phyloP scores from a whole-genome alignment of 2,888 invertebrate genomes.

The Osedax frankpressi region DNA sequence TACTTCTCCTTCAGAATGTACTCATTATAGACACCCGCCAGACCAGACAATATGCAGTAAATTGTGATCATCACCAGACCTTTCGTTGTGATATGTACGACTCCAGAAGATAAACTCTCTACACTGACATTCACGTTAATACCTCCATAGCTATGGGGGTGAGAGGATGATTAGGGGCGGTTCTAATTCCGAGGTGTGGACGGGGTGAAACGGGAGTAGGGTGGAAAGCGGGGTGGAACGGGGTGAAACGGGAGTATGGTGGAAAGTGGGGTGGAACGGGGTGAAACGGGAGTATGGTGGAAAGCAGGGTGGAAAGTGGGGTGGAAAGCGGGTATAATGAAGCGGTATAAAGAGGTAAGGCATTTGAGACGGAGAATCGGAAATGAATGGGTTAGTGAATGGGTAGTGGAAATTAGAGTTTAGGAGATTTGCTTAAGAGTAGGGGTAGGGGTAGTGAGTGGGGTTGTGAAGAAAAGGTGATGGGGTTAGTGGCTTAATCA shows the following conservation, averaged over 20 bases:
- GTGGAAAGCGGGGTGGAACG: not conserved
- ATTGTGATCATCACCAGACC: conserved; percentile 39
- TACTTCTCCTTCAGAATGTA: conserved; percentile 39
- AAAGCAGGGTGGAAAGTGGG: not conserved
- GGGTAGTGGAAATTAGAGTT: not conserved
- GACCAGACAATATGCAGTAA: conserved; percentile 40
- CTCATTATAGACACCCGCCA: conserved; percentile 44
- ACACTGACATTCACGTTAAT: conserved; percentile 27
- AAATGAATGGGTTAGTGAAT: no score
- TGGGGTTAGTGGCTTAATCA: no score
- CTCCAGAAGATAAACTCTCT: conserved; percentile 23
- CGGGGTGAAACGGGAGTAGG: not conserved
- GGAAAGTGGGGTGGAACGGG: not conserved
- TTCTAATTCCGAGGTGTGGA: not conserved
- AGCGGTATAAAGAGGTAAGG: no score
- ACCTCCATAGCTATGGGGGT: conserved; percentile 35
- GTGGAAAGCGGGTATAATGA: not conserved
- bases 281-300: not conserved
- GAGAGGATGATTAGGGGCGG: not conserved
- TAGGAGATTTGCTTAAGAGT: no score
- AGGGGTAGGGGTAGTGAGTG: not conserved
- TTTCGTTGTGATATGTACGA: conserved; percentile 37
- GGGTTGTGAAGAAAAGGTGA: no score
- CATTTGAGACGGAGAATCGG: no score
- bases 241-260: not conserved